A percentile compares a stretch with the other conserved stretches of the same genome.
These are phyloP conservation scores for Gopherus flavomarginatus DNA, from an alignment of 2,113 vertebrate species.

Conservation along the genomic window DNA sequence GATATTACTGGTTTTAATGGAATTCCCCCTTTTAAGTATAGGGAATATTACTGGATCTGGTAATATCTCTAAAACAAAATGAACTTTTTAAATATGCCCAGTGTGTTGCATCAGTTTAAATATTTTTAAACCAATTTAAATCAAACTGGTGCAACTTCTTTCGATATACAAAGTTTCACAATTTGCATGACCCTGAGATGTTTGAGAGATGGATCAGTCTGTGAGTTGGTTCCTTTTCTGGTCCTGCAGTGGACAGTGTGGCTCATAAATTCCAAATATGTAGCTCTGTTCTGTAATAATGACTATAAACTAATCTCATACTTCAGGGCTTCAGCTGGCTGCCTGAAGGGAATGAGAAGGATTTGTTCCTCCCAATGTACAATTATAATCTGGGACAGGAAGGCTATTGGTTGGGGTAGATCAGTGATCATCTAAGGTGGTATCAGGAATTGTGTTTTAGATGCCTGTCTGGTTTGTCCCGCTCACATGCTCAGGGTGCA, in stretches of 20 bases:
- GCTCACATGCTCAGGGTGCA: not conserved
- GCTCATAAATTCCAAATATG: not conserved
- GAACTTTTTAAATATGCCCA: accelerated
- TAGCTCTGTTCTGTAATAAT: not conserved
- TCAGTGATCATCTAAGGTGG: not conserved
- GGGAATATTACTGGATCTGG: not conserved
- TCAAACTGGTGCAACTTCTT: not conserved
- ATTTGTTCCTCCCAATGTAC: not conserved
- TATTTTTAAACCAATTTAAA: not conserved
- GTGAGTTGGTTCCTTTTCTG: not conserved
- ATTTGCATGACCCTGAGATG: not conserved
- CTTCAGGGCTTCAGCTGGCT: not conserved
- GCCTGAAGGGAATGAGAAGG: not conserved
- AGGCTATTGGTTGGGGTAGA: not conserved
- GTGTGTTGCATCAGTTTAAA: not conserved
- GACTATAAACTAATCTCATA: not conserved
- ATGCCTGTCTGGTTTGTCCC: not conserved
- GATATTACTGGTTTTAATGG: not conserved
- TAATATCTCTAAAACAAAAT: accelerated
- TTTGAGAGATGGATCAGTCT: not conserved
- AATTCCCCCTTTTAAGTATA: not conserved
- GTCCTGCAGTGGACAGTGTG: not conserved
- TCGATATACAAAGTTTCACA: not conserved
- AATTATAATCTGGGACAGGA: not conserved
- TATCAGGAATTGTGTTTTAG: not conserved